Evolutionary conservation across 2,888 invertebrate genomes (phyloP), one percentile per base, ranked within the genome.

Genomic region (Drosophila demipolita): DNA sequence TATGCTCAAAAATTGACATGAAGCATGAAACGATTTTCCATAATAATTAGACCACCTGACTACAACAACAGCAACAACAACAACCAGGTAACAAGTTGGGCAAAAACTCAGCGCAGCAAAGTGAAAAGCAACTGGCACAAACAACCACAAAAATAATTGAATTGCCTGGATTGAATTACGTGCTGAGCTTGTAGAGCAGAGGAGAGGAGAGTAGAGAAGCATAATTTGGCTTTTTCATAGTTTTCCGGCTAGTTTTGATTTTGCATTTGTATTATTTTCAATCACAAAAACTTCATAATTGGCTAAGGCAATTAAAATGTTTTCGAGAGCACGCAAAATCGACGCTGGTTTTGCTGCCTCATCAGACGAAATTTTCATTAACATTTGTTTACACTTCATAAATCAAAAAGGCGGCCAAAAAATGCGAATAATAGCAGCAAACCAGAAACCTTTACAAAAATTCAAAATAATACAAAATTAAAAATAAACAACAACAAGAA

Each of bases 151-250:
- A 20, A 60, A 35, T 72, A 79, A 81, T 78, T 78, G 74, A 87
- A 82, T 76, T 83, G 81, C 75, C 71, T 58, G 79, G 86, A 82
- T 86, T 86, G 87, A 84, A 70, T 87, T 86, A 80, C 88, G 77
- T 82, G 85, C 73, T 12, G 61, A 58, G 74, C 77, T 79, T 73
- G 66, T 76, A 48, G 50, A 12, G 35, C 2, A 42, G 20, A 11
- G 42, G n/a, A 42, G 42, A 11, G 11, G 12, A 20, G 12, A 6
- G 42, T 4, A 35, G 12, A 35, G 23, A 57, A 42, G 55, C 58
- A 40, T 58, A 62, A 35, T 59, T 68, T 68, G 49, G 63, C 38
- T 64, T 74, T 48, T 62, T 32, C 42, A 15, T 53, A 61, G 35
- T 78, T 74, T 67, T 65, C 54, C 52, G n/a, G 26, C 40, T 67